phyloP scores from a whole-genome alignment of 2,888 invertebrate genomes.

The Eueremaeus valkanovi region DNA sequence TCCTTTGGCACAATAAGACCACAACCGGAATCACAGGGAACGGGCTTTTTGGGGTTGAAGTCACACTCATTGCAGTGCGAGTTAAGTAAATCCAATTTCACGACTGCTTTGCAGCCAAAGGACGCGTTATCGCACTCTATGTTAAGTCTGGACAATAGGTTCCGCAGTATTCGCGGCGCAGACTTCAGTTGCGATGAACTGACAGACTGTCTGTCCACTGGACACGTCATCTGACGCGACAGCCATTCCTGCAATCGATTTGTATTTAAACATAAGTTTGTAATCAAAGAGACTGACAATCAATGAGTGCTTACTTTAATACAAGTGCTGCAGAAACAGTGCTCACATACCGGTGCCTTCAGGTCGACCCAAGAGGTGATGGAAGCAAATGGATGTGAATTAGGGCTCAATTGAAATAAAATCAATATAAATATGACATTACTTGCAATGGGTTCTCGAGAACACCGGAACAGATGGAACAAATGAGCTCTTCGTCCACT shows the following conservation, averaged over 20 bases:
- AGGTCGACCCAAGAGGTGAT: slow-evolving; percentile 41
- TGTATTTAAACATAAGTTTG: neutral
- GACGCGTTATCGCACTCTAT: slow-evolving; percentile 86
- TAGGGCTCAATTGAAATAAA: slow-evolving; percentile 20
- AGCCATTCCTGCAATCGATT: slow-evolving; percentile 68
- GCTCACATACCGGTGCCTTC: slow-evolving; percentile 90
- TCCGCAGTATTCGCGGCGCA: slow-evolving; percentile 87
- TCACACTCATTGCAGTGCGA: slow-evolving; percentile 86
- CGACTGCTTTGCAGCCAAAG: slow-evolving; percentile 75
- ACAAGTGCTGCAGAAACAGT: slow-evolving; percentile 87
- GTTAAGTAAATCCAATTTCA: slow-evolving; percentile 79
- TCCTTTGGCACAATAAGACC: slow-evolving; percentile 92
- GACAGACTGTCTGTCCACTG: slow-evolving; percentile 84
- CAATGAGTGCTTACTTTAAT: slow-evolving; percentile 60
- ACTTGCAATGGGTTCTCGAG: slow-evolving; percentile 93
- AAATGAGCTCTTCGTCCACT: slow-evolving; percentile 93
- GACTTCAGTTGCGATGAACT: slow-evolving; percentile 74
- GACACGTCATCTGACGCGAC: slow-evolving; percentile 86
- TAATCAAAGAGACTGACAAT: neutral
- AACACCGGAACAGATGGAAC: slow-evolving; percentile 93
- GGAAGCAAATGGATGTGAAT: neutral
- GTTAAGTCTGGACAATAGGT: slow-evolving; percentile 78
- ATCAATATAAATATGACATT: slow-evolving; percentile 44
- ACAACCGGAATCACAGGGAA: slow-evolving; percentile 89
- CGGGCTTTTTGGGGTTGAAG: slow-evolving; percentile 87